Conservation (phyloP, 2,797 vertebrate genomes). For the Xiphophorus birchmanni region DNA sequence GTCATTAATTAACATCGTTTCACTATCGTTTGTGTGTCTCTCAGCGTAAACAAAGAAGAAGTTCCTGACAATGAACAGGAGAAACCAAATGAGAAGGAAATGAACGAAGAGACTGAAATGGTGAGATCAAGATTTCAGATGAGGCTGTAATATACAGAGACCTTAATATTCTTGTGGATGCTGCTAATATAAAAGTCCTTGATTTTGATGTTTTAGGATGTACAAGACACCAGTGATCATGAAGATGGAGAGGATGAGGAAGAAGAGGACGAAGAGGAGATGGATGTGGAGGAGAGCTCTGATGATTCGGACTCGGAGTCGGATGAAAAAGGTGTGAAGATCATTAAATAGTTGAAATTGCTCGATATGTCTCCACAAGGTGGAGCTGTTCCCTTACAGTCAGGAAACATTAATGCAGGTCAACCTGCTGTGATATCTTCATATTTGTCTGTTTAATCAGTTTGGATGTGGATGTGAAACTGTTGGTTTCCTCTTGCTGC, state of each 20-base stretch:
- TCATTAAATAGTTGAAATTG: background rate
- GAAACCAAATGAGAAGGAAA: slow-evolving; percentile 78
- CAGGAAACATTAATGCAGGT: background rate
- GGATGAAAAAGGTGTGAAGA: slow-evolving; percentile 91
- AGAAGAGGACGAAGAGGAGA: slow-evolving; percentile 90
- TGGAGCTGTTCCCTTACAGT: background rate
- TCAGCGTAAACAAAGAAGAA: slow-evolving; percentile 89
- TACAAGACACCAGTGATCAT: slow-evolving; percentile 89
- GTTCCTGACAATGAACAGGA: slow-evolving; percentile 89
- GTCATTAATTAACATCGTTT: background rate
- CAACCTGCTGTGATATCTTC: background rate
- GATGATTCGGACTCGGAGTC: slow-evolving; percentile 94
- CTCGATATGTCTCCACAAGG: background rate
- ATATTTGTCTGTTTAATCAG: background rate
- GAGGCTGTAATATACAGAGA: background rate
- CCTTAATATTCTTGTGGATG: background rate
- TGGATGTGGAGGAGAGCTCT: slow-evolving; percentile 93
- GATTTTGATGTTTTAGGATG: slow-evolving; percentile 52
- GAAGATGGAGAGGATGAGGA: slow-evolving; percentile 94
- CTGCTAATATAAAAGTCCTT: background rate
- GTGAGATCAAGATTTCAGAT: slow-evolving; percentile 67
- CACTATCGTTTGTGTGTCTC: slow-evolving; percentile 51
- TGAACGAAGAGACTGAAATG: slow-evolving; percentile 84
- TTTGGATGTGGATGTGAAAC: background rate
- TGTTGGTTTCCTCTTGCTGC: background rate